Percentiles rank a stretch among this genome's conserved stretches.
Conservation (phyloP, 2,797 vertebrate genomes). For the Paedocypris micromegethes region DNA sequence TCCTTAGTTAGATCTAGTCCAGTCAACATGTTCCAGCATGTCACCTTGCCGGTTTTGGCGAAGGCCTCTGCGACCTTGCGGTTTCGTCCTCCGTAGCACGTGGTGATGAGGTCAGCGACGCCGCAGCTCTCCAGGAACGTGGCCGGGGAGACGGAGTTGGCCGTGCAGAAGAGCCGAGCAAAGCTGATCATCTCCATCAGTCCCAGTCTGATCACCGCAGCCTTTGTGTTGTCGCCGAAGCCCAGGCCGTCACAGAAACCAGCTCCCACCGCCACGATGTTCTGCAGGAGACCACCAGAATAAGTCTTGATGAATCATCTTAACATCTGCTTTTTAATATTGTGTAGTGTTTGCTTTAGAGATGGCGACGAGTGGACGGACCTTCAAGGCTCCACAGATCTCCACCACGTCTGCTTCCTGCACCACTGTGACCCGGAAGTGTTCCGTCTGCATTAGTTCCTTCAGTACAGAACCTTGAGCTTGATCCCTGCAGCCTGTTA, state of each 20-base stretch:
- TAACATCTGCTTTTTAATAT: neutral
- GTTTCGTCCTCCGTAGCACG: constrained; percentile 93
- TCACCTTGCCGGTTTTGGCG: constrained; percentile 78
- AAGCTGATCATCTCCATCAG: constrained; percentile 97
- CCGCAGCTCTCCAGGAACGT: constrained; percentile 97
- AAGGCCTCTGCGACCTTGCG: constrained; percentile 91
- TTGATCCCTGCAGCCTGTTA: constrained; percentile 79
- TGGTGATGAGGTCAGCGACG: constrained; percentile 92
- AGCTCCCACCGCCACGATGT: constrained; percentile 88
- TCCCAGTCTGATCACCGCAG: constrained; percentile 90
- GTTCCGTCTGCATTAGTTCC: constrained; percentile 88
- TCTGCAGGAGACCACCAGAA: constrained; percentile 62
- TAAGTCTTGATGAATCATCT: neutral
- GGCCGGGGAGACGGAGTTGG: constrained; percentile 69
- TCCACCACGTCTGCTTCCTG: constrained; percentile 91
- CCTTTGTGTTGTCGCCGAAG: constrained; percentile 94
- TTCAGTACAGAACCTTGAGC: constrained; percentile 80
- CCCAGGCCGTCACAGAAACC: constrained; percentile 97
- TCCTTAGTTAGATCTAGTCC: neutral
- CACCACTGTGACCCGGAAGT: constrained; percentile 90
- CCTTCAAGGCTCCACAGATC: constrained; percentile 96
- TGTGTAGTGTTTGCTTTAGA: neutral
- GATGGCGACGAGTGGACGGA: constrained; percentile 48
- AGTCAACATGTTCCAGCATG: neutral
- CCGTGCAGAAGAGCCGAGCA: constrained; percentile 83